A percentile compares a stretch with the other conserved stretches of the same genome.
phyloP scores from a whole-genome alignment of 2,113 vertebrate genomes.

The Nicator chloris region DNA sequence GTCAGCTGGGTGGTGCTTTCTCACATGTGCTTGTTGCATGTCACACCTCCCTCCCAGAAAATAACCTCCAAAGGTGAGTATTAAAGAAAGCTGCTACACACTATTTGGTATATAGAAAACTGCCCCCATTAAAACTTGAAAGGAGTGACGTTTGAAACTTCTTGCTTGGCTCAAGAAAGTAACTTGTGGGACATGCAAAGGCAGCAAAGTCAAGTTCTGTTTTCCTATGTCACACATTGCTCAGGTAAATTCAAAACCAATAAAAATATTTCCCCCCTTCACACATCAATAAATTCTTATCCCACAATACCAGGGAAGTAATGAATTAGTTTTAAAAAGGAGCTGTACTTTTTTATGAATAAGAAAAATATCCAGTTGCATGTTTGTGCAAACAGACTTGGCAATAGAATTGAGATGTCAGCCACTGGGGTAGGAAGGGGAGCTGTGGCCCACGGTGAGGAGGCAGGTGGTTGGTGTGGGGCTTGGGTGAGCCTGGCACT shows the following conservation, averaged over 20 bases:
- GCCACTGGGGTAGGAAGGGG: background rate
- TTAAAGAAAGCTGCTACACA: background rate
- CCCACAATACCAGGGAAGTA: background rate
- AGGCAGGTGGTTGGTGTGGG: background rate
- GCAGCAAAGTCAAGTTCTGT: background rate
- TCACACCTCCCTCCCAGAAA: background rate
- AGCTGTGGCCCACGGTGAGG: accelerated
- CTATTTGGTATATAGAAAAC: background rate
- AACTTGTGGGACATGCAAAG: background rate
- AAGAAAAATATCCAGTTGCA: background rate
- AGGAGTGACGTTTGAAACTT: background rate
- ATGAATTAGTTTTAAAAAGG: background rate
- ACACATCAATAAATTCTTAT: background rate
- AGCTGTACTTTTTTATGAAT: background rate
- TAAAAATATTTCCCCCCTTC: background rate
- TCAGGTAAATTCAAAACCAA: background rate
- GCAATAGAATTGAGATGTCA: background rate
- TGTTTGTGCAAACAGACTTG: background rate
- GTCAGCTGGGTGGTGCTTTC: background rate
- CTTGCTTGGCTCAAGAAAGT: background rate
- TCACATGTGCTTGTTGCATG: background rate
- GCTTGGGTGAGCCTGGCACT: background rate
- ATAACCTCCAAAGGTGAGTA: background rate
- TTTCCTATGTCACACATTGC: background rate
- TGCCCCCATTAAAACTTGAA: background rate